Evolutionary conservation across 37 sponge, comb jelly and placozoan species (phyloP).

Genomic region (Beroe forskalii): DNA sequence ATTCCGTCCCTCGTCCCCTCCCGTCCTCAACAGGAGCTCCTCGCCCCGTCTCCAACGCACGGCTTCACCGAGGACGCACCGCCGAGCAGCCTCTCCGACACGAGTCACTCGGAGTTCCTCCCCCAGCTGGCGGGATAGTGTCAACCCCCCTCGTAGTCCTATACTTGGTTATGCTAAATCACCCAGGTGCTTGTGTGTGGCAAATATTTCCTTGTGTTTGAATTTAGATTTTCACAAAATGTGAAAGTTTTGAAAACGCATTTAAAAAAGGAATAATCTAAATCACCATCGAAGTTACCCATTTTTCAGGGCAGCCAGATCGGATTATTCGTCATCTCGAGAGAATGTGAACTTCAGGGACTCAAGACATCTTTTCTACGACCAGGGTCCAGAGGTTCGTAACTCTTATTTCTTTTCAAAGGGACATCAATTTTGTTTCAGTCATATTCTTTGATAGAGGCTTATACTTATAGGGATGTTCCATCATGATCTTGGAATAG

Average conservation of each 20-base stretch:
- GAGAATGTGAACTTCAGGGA: too few species aligned
- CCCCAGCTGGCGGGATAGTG: neutral
- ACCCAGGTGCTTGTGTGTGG: conserved; percentile 5
- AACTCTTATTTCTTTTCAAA: too few species aligned
- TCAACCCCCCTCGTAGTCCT: neutral
- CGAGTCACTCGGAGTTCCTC: neutral
- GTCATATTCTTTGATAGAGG: too few species aligned
- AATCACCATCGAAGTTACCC: too few species aligned
- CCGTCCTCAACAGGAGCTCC: neutral
- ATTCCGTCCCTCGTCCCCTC: neutral
- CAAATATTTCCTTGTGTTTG: too few species aligned
- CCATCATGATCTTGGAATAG: too few species aligned
- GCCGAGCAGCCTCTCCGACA: neutral
- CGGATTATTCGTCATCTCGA: too few species aligned
- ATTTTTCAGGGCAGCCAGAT: too few species aligned
- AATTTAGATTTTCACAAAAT: neutral
- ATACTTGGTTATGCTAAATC: neutral
- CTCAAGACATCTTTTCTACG: conserved; percentile 43
- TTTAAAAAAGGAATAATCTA: too few species aligned
- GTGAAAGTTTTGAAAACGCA: too few species aligned
- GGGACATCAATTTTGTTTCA: too few species aligned
- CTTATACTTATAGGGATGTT: too few species aligned
- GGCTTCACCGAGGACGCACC: neutral
- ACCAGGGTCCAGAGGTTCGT: neutral
- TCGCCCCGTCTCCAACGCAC: neutral